Percentiles rank a stretch among this genome's conserved stretches.
phyloP scores from a whole-genome alignment of 2,888 invertebrate genomes.

The Orchesellides sinensis region DNA sequence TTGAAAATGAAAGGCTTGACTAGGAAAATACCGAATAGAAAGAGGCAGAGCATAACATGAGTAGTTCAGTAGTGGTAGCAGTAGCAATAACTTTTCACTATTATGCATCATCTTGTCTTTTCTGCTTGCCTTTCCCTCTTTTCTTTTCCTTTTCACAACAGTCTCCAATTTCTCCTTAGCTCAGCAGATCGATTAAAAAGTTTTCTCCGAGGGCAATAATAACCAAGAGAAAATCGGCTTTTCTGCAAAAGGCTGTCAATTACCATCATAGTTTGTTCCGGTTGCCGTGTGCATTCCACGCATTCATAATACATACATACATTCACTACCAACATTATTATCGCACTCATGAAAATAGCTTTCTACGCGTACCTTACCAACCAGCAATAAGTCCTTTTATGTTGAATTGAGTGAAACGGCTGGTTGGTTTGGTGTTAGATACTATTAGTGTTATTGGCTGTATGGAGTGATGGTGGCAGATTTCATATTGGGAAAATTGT shows the following conservation, averaged over 20 bases:
- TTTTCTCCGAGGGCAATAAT: slow-evolving; percentile 29
- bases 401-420: too few relatives aligned
- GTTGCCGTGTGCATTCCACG: background rate
- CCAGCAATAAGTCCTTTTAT: too few relatives aligned
- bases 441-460: too few relatives aligned
- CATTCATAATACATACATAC: background rate
- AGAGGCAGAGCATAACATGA: background rate
- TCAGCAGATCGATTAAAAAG: slow-evolving; percentile 54
- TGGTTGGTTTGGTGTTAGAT: too few relatives aligned
- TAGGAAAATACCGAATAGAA: background rate
- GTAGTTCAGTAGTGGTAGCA: too few relatives aligned
- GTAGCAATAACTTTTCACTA: background rate
- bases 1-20: slow-evolving; percentile 5
- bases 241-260: slow-evolving; percentile 31
- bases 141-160: slow-evolving; percentile 7
- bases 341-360: too few relatives aligned
- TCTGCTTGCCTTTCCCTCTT: background rate
- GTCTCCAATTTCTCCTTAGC: slow-evolving; percentile 39
- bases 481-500: too few relatives aligned
- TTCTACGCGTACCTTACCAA: too few relatives aligned
- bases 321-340: too few relatives aligned
- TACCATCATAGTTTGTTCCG: slow-evolving; percentile 35
- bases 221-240: slow-evolving; percentile 21
- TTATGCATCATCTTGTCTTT: slow-evolving; percentile 37
- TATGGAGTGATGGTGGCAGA: too few relatives aligned